Conservation (phyloP, 1,140 invertebrate species). For the Physella acuta region DNA sequence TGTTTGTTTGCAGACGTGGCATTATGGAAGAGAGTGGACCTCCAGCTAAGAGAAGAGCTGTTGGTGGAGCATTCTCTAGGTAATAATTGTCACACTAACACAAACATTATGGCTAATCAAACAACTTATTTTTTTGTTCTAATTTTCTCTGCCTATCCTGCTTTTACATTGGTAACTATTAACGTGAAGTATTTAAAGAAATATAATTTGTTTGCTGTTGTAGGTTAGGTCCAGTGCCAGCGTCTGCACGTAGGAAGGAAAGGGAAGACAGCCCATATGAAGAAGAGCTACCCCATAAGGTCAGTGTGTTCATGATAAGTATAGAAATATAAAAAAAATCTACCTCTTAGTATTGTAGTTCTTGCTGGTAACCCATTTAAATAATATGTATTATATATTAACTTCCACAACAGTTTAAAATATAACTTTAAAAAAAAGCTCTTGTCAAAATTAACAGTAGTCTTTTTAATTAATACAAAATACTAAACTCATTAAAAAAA, state of each 20-base stretch:
- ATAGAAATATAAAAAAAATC: no score
- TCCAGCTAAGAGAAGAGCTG: constrained; percentile 40
- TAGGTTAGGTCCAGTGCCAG: constrained; percentile 47
- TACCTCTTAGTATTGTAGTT: no score
- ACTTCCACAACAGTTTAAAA: not conserved
- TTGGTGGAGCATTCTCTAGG: constrained; percentile 47
- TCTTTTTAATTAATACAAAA: no score
- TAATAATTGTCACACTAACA: constrained; percentile 23
- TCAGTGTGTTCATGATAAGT: no score
- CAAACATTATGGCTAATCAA: not conserved
- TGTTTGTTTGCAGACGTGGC: constrained; percentile 16
- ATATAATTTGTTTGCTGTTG: not conserved
- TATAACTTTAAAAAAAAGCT: not conserved
- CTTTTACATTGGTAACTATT: not conserved
- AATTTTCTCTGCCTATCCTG: not conserved
- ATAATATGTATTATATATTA: not conserved
- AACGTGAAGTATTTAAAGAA: not conserved
- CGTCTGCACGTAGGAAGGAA: constrained; percentile 35
- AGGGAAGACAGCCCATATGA: constrained; percentile 58
- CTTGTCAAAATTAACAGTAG: not conserved
- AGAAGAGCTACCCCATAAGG: constrained; percentile 53
- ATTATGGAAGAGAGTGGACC: constrained; percentile 34
- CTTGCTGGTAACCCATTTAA: not conserved
- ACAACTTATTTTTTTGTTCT: not conserved
- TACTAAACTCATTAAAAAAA: no score